phyloP scores from a whole-genome alignment of 2,113 vertebrate species.

The Motacilla tschutschensis region DNA sequence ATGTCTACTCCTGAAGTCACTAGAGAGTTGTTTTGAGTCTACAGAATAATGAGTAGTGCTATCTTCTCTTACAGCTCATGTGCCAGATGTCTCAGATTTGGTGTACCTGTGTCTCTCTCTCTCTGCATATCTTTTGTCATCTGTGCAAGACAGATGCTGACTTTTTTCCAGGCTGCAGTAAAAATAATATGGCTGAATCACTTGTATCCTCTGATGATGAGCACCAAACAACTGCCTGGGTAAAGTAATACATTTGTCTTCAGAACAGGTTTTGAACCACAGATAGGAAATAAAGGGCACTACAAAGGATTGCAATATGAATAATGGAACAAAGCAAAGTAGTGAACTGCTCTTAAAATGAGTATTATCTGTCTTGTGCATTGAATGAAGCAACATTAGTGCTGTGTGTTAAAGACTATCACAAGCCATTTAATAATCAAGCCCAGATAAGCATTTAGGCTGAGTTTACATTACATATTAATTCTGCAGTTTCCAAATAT shows the following conservation, averaged over 20 bases:
- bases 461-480: not conserved
- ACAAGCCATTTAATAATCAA: not conserved
- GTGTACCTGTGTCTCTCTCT: constrained; percentile 7
- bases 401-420: not conserved
- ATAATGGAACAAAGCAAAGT: not conserved
- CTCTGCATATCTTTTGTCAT: not conserved
- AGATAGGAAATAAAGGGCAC: not conserved
- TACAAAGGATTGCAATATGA: not conserved
- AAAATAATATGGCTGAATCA: not conserved
- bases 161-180: not conserved
- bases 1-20: constrained; percentile 16
- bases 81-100: constrained; percentile 26
- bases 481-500: not conserved
- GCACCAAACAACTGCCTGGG: not conserved
- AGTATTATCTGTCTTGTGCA: not conserved
- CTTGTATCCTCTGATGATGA: not conserved
- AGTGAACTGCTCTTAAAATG: not conserved
- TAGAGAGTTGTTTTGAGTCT: constrained; percentile 6
- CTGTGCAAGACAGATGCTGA: not conserved
- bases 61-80: not conserved
- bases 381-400: not conserved
- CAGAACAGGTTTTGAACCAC: not conserved
- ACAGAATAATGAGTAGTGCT: constrained; percentile 1
- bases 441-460: not conserved
- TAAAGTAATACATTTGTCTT: not conserved